A percentile compares a stretch with the other conserved stretches of the same genome.
Evolutionary conservation across 2,113 vertebrate species (phyloP).

Genomic region (Colossoma macropomum): DNA sequence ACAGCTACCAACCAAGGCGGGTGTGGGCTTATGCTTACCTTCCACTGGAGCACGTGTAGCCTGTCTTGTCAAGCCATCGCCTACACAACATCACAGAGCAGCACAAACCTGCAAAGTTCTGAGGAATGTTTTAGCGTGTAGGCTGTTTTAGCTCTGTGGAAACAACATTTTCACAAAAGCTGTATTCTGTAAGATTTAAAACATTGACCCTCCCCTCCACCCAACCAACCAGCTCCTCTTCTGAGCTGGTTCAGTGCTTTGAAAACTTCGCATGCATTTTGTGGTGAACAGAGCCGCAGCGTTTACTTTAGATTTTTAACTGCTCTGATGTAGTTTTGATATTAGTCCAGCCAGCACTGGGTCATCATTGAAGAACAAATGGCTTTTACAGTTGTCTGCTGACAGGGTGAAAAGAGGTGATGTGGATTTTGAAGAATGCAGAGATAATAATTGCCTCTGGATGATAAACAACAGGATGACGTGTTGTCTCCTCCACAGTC

Average conservation of each 20-base stretch:
- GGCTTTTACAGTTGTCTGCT: background rate
- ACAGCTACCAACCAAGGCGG: background rate
- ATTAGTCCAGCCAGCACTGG: background rate
- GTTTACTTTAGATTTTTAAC: background rate
- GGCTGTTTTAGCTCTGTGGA: background rate
- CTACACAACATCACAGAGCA: background rate
- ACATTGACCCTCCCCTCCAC: too few species aligned
- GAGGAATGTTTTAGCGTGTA: background rate
- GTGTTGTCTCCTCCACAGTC: background rate
- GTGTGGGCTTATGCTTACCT: constrained; percentile 1
- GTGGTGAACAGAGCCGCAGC: background rate
- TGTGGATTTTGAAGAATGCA: background rate
- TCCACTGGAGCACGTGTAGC: background rate
- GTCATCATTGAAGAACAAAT: background rate
- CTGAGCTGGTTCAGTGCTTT: background rate
- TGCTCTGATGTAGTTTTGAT: background rate
- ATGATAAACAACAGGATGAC: constrained; percentile 4
- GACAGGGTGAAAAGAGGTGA: constrained; percentile 3
- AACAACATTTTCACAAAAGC: background rate
- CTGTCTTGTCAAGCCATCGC: background rate
- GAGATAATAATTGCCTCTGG: background rate
- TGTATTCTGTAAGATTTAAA: background rate
- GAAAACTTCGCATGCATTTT: background rate
- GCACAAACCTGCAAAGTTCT: background rate
- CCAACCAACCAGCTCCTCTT: background rate